Evolutionary conservation across 2,797 vertebrate species (phyloP).

Genomic region (Pogoniulus pusillus): DNA sequence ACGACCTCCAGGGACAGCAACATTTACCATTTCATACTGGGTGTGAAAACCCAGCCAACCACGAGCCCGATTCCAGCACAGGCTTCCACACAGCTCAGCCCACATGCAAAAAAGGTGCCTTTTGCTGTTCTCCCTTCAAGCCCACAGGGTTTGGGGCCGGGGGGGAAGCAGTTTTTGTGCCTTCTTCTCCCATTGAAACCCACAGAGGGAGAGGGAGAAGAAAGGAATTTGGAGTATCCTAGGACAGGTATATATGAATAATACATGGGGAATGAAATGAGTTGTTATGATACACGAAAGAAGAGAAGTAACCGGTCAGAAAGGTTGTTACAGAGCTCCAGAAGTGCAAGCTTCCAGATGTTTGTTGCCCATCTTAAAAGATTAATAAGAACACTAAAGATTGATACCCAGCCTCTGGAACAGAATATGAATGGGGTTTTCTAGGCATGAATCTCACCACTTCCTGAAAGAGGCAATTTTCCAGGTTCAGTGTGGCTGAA

Average conservation of each 20-base stretch:
- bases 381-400: slow-evolving; percentile 64
- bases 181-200: too few relatives aligned
- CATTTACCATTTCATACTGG: too few relatives aligned
- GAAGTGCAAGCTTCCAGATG: slow-evolving; percentile 58
- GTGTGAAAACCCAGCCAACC: too few relatives aligned
- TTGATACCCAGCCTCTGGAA: slow-evolving; percentile 49
- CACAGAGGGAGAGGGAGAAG: too few relatives aligned
- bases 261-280: slow-evolving; percentile 67
- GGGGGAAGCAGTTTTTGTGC: too few relatives aligned
- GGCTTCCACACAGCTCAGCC: too few relatives aligned
- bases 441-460: slow-evolving; percentile 20
- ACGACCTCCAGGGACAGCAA: too few relatives aligned
- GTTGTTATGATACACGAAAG: slow-evolving; percentile 60
- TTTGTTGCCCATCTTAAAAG: slow-evolving; percentile 59
- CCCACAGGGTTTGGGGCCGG: too few relatives aligned
- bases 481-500: slow-evolving; percentile 25
- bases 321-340: slow-evolving; percentile 56
- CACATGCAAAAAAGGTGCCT: too few relatives aligned
- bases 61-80: too few relatives aligned
- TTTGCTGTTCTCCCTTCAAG: too few relatives aligned
- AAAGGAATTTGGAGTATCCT: too few relatives aligned
- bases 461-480: slow-evolving; percentile 52
- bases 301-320: slow-evolving; percentile 53
- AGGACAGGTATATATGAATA: slow-evolving; percentile 75
- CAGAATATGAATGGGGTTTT: slow-evolving; percentile 49